A percentile compares a stretch with the other conserved stretches of the same genome.
Evolutionary conservation across 2,797 vertebrate species (phyloP).

Genomic region (Oryzias dopingdopingensis): DNA sequence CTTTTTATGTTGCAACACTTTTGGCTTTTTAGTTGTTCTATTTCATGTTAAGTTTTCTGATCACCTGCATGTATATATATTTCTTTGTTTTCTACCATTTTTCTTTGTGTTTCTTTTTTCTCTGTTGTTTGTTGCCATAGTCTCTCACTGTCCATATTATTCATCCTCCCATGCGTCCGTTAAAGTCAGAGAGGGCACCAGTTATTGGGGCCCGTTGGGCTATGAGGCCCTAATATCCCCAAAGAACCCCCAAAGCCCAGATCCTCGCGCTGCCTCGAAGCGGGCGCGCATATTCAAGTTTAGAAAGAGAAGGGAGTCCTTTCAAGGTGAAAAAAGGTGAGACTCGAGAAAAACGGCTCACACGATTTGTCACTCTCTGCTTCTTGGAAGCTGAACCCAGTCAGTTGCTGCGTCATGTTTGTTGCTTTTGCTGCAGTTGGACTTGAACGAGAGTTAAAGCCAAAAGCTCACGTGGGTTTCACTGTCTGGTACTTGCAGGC

Average conservation of each 20-base stretch:
- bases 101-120: slow-evolving; percentile 68
- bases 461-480: slow-evolving; percentile 28
- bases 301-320: slow-evolving; percentile 94
- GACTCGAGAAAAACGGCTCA: slow-evolving; percentile 49
- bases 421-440: slow-evolving; percentile 2
- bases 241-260: slow-evolving; percentile 81
- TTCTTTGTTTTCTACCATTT: slow-evolving; percentile 74
- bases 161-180: slow-evolving; percentile 83
- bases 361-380: slow-evolving; percentile 24
- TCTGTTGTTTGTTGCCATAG: slow-evolving; percentile 77
- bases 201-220: slow-evolving; percentile 86
- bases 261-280: slow-evolving; percentile 82
- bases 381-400: slow-evolving; percentile 23
- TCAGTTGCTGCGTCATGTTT: slow-evolving; percentile 4
- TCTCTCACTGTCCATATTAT: slow-evolving; percentile 79
- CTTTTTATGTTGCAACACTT: slow-evolving; percentile 42
- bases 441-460: slow-evolving; percentile 27
- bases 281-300: slow-evolving; percentile 93
- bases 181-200: slow-evolving; percentile 95
- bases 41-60: slow-evolving; percentile 39
- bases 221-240: slow-evolving; percentile 66
- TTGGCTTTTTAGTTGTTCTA: slow-evolving; percentile 24
- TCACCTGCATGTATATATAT: slow-evolving; percentile 46
- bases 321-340: slow-evolving; percentile 91
- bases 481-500: slow-evolving; percentile 76